A percentile compares a stretch with the other conserved stretches of the same genome.
These are phyloP conservation scores for Agrochola circellaris DNA, from an alignment of 2,888 invertebrate genomes.

Conservation along the genomic window DNA sequence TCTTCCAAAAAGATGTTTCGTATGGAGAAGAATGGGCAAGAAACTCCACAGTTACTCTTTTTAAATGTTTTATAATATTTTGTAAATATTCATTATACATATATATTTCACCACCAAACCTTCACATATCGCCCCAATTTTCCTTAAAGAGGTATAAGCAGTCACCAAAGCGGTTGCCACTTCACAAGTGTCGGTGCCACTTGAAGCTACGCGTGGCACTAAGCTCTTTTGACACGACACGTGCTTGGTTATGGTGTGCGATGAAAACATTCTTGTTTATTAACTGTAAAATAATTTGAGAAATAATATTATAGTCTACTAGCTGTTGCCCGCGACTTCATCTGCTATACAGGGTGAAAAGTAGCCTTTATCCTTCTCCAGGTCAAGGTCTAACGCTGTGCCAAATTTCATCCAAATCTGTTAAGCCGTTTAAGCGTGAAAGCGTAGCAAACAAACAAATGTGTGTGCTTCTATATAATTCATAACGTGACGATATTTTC, in stretches of 20 bases:
- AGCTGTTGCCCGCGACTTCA: too few species aligned
- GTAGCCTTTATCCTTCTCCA: too few species aligned
- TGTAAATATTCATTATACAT: neutral
- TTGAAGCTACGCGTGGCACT: conserved; percentile 29
- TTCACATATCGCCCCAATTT: neutral
- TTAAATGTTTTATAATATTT: neutral
- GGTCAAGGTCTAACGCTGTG: too few species aligned
- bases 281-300: neutral
- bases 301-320: too few species aligned
- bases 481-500: neutral
- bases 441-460: too few species aligned
- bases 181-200: conserved; percentile 15
- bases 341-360: too few species aligned
- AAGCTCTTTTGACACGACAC: conserved; percentile 34
- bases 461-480: neutral
- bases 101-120: neutral
- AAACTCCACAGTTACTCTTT: neutral
- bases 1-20: neutral
- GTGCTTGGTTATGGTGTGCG: neutral
- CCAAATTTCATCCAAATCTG: too few species aligned
- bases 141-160: neutral
- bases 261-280: neutral
- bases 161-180: neutral
- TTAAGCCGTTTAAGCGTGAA: too few species aligned
- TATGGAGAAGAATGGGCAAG: neutral